Percentiles rank a stretch among this genome's conserved stretches.
Evolutionary conservation across 2,888 invertebrate genomes (phyloP).

Genomic region (Pandemis corylana): DNA sequence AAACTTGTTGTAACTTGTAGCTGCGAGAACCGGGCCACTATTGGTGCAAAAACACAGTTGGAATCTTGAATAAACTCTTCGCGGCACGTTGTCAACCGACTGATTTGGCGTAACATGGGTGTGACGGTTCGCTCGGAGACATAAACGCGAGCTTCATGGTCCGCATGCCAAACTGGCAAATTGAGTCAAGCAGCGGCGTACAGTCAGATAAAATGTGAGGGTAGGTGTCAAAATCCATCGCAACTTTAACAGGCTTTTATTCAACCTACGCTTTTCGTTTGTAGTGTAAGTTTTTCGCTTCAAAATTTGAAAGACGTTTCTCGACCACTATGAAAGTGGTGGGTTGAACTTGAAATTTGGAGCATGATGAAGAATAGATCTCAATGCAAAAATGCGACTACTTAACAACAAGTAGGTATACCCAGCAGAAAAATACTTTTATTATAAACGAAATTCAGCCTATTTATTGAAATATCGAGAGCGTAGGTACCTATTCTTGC

Average conservation of each 20-base stretch:
- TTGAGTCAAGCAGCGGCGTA: conserved; percentile 57
- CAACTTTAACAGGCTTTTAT: background rate
- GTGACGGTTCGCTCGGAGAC: conserved; percentile 63
- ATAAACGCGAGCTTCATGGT: conserved; percentile 67
- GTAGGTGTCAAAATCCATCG: background rate
- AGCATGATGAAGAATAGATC: too few species aligned
- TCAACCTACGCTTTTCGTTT: too few species aligned
- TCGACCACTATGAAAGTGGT: too few species aligned
- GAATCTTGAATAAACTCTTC: conserved; percentile 28
- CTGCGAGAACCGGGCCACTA: background rate
- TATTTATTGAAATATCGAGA: background rate
- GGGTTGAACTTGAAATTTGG: too few species aligned
- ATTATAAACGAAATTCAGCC: too few species aligned
- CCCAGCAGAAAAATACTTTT: too few species aligned
- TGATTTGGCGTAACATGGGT: conserved; percentile 64
- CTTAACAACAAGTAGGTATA: too few species aligned
- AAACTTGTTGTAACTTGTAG: too few species aligned
- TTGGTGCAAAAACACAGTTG: conserved; percentile 10
- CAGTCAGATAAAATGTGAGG: conserved; percentile 6
- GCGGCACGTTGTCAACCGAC: conserved; percentile 62
- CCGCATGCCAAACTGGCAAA: conserved; percentile 66
- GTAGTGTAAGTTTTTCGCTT: too few species aligned
- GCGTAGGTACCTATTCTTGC: too few species aligned
- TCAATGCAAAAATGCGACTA: too few species aligned
- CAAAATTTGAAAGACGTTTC: too few species aligned